phyloP scores from a whole-genome alignment of 2,888 invertebrate genomes.

The Drosophila setosimentum region DNA sequence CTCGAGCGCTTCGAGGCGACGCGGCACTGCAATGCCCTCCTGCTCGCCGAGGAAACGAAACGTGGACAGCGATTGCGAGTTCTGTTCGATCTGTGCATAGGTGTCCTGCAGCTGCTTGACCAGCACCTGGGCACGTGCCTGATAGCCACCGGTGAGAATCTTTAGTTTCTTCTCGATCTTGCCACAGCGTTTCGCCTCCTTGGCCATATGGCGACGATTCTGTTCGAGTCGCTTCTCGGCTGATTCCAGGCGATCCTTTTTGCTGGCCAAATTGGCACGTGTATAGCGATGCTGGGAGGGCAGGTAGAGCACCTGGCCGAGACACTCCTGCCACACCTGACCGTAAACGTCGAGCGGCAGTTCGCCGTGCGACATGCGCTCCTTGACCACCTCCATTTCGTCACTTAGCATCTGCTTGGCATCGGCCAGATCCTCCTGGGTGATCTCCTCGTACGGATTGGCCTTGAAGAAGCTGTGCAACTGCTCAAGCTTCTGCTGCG shows the following conservation, averaged over 20 bases:
- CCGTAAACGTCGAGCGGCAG: conserved; percentile 95
- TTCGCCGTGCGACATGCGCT: conserved; percentile 98
- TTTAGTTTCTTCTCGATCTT: conserved; percentile 99
- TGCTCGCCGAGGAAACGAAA: conserved; percentile 95
- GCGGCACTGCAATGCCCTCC: conserved; percentile 95
- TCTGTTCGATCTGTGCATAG: conserved; percentile 95
- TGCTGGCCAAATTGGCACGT: conserved; percentile 96
- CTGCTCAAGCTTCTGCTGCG: conserved; percentile 86
- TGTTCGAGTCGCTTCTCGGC: conserved; percentile 96
- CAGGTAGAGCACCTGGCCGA: conserved; percentile 95
- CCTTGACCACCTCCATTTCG: conserved; percentile 96
- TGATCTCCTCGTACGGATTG: conserved; percentile 92
- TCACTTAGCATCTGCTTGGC: conserved; percentile 89
- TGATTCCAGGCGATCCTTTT: conserved; percentile 97
- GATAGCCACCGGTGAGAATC: conserved; percentile 97
- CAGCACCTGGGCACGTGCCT: conserved; percentile 92
- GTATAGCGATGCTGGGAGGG: conserved; percentile 97
- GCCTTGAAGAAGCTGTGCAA: conserved; percentile 94
- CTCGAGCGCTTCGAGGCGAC: conserved; percentile 94
- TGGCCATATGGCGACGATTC: conserved; percentile 97
- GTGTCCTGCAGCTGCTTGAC: conserved; percentile 95
- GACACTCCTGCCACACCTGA: conserved; percentile 99
- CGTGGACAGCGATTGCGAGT: conserved; percentile 94
- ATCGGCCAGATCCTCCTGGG: conserved; percentile 88
- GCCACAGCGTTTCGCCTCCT: conserved; percentile 97